Evolutionary conservation across 2,888 invertebrate species (phyloP), one percentile per base, ranked within the genome.

Genomic region (Choristoneura rosaceana): DNA sequence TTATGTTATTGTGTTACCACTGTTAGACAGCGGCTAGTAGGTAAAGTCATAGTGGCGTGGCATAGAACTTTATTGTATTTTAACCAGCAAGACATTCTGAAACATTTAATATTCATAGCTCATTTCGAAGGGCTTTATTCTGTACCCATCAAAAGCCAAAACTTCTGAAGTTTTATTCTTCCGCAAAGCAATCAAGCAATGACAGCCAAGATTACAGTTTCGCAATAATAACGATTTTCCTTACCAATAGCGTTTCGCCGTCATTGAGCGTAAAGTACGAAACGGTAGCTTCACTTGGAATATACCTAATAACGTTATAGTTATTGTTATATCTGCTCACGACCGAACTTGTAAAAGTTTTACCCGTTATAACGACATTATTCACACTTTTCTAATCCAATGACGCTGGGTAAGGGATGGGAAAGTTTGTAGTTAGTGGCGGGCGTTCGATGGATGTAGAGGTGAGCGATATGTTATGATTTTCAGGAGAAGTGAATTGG

Each of bases 291-390:
- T 86, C 87, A 87, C 82, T 87, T 80, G 84, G 87, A 89, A 89
- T 87, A 87, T 89, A 89, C 86, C 84, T 87, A 88, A 88, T 89
- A 88, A 87, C 89, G 90, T 86, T 88, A 90, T 87, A 90, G 89
- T 90, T 90, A 90, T 89, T 89, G 89, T 87, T 89, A 90, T 90
- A 90, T 83, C 84, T 89, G 87, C 87, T 84, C 84, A 83, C 83
- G 83, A 84, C 83, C 84, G 84, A 84, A 82, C 81, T 73, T 69
- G 73, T 64, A 69, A 73, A 73, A 68, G 73, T 64, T 59, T 55
- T 68, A 50, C 34, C 59, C 64, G 59, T 45, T 10, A 14, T 5
- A 43, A n/a, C 50, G 50, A 52, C 33, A 14, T 3, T n/a, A n/a
- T 34, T 15, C 15, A 15, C 0, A 41, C 41, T 15, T 14, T 7